These are phyloP conservation scores for Chelonus insularis DNA, from an alignment of 1,140 invertebrate species.

Conservation along the genomic window DNA sequence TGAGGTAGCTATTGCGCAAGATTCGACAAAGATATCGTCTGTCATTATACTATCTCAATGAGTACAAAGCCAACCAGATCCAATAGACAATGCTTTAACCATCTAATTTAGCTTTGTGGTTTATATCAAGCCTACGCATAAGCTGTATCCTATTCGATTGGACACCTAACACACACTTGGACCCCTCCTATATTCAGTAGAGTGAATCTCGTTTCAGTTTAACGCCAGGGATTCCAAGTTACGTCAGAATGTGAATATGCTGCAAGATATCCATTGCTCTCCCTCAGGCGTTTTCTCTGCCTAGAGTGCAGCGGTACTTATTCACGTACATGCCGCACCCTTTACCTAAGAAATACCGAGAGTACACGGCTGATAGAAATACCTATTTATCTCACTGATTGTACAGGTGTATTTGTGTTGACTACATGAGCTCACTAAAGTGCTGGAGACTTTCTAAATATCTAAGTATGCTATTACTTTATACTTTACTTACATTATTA, in stretches of 20 bases:
- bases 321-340: slow-evolving; percentile 18
- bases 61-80: background rate
- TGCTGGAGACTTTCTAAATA: background rate
- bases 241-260: background rate
- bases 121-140: background rate
- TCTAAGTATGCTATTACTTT: too few relatives aligned
- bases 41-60: background rate
- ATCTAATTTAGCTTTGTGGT: background rate
- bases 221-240: background rate
- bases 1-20: background rate
- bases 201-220: background rate
- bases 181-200: background rate
- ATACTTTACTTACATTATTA: too few relatives aligned
- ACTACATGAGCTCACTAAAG: background rate
- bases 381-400: slow-evolving; percentile 12
- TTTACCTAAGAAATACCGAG: slow-evolving; percentile 13
- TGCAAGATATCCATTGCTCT: background rate
- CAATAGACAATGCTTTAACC: background rate
- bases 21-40: background rate
- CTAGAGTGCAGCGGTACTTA: background rate
- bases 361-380: background rate
- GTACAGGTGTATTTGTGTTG: slow-evolving; percentile 7
- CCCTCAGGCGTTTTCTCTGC: background rate
- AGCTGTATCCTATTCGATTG: background rate
- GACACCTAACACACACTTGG: background rate